phyloP scores from a whole-genome alignment of 2,888 invertebrate genomes.

The Tipula lateralis region DNA sequence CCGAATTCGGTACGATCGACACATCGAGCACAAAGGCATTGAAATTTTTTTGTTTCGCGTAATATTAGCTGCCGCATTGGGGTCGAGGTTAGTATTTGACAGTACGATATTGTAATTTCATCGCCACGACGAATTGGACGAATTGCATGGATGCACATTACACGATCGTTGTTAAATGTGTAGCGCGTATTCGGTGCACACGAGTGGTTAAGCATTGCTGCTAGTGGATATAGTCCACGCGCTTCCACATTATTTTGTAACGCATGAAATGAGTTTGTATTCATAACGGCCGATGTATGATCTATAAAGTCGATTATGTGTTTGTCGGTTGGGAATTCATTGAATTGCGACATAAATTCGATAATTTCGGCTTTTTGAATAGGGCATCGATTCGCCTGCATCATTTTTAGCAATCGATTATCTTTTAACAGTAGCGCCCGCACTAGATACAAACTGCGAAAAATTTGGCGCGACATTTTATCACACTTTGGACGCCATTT shows the following conservation, averaged over 20 bases:
- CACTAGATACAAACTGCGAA: constrained; percentile 45
- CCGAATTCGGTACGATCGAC: constrained; percentile 58
- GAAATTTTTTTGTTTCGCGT: constrained; percentile 62
- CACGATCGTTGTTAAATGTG: constrained; percentile 56
- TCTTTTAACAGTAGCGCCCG: constrained; percentile 44
- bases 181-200: constrained; percentile 70
- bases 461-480: constrained; percentile 35
- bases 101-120: constrained; percentile 64
- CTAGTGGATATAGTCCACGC: constrained; percentile 62
- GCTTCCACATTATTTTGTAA: constrained; percentile 43
- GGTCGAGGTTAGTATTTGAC: constrained; percentile 67
- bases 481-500: constrained; percentile 53
- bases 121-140: constrained; percentile 60
- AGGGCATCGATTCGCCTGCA: constrained; percentile 46
- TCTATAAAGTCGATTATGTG: constrained; percentile 43
- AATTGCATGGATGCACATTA: constrained; percentile 59
- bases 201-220: constrained; percentile 67
- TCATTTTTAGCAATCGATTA: constrained; percentile 43
- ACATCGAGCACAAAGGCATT: constrained; percentile 64
- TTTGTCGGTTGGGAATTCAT: constrained; percentile 45
- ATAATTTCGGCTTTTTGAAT: constrained; percentile 45
- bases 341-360: constrained; percentile 45
- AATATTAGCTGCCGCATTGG: constrained; percentile 61
- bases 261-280: constrained; percentile 49
- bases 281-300: constrained; percentile 45